Percentiles rank a stretch among this genome's conserved stretches.
phyloP scores from a whole-genome alignment of 2,797 vertebrate species.

The Hippocampus kuda region DNA sequence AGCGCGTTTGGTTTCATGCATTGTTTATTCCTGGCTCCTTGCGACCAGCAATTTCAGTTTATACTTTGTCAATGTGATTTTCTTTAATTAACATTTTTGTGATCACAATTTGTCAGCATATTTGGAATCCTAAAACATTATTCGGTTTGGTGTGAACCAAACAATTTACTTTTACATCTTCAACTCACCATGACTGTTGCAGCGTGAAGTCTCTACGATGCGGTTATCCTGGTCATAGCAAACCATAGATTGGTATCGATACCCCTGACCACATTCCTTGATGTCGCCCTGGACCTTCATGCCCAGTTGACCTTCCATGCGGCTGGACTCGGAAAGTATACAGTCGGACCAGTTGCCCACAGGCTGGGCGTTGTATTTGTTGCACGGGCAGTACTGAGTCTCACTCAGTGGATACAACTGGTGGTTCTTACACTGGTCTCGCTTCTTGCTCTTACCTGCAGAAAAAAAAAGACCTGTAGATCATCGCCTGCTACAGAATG shows the following conservation, averaged over 20 bases:
- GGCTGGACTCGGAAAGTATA: conserved; percentile 79
- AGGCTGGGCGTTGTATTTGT: conserved; percentile 91
- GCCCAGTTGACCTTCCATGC: conserved; percentile 73
- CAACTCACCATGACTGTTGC: conserved; percentile 88
- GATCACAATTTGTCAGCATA: too few relatives aligned
- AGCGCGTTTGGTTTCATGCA: too few relatives aligned
- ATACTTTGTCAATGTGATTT: too few relatives aligned
- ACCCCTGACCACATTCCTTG: conserved; percentile 92
- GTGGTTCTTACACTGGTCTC: conserved; percentile 87
- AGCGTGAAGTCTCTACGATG: conserved; percentile 87
- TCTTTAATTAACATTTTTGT: too few relatives aligned
- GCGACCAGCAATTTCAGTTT: too few relatives aligned
- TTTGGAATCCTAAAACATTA: too few relatives aligned
- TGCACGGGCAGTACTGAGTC: conserved; percentile 91
- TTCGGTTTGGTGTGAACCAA: too few relatives aligned
- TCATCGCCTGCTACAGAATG: neutral
- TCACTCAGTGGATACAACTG: conserved; percentile 84
- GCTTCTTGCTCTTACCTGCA: conserved; percentile 93
- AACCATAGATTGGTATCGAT: conserved; percentile 92
- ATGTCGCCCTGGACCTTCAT: conserved; percentile 85
- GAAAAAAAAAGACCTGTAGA: neutral
- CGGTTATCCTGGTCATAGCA: conserved; percentile 91
- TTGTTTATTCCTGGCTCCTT: too few relatives aligned
- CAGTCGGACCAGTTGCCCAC: conserved; percentile 98
- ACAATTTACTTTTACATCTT: neutral